These are phyloP conservation scores for Brachionus koreanus DNA, from an alignment of 1,140 invertebrate species.

Conservation along the genomic window DNA sequence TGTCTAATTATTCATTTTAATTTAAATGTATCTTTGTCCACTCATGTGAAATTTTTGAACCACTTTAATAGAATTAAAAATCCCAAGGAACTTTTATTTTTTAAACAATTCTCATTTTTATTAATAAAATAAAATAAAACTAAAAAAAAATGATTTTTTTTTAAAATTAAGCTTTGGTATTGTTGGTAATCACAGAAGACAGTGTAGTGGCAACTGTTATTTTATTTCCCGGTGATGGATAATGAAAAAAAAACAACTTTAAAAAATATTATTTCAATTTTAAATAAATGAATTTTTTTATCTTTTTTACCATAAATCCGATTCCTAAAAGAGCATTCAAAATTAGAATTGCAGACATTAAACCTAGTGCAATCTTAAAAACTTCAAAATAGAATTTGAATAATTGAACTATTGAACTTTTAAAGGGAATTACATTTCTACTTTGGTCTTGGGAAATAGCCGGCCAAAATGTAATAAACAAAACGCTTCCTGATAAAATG, in stretches of 20 bases:
- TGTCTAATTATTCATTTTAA: too few species aligned
- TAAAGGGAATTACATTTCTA: neutral
- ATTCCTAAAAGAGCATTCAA: constrained; percentile 75
- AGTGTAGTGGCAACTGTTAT: neutral
- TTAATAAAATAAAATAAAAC: neutral
- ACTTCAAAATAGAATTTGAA: neutral
- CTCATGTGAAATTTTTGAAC: too few species aligned
- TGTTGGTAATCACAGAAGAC: neutral
- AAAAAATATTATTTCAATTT: neutral
- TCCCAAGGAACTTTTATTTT: too few species aligned
- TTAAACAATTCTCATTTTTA: neutral
- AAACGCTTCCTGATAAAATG: constrained; percentile 75
- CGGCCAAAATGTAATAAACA: constrained; percentile 68
- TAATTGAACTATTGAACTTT: neutral
- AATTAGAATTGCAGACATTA: constrained; percentile 67
- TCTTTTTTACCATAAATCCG: constrained; percentile 70
- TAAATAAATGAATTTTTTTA: constrained; percentile 2
- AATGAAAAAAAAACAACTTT: constrained; percentile 14
- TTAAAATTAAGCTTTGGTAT: neutral
- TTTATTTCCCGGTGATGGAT: neutral
- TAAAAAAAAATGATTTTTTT: too few species aligned
- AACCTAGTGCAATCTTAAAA: constrained; percentile 64
- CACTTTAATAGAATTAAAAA: too few species aligned
- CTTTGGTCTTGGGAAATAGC: neutral
- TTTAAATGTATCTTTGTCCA: too few species aligned